Base-by-base conservation (phyloP, 2,888 invertebrate genomes). In the Drosophila testacea region DNA sequence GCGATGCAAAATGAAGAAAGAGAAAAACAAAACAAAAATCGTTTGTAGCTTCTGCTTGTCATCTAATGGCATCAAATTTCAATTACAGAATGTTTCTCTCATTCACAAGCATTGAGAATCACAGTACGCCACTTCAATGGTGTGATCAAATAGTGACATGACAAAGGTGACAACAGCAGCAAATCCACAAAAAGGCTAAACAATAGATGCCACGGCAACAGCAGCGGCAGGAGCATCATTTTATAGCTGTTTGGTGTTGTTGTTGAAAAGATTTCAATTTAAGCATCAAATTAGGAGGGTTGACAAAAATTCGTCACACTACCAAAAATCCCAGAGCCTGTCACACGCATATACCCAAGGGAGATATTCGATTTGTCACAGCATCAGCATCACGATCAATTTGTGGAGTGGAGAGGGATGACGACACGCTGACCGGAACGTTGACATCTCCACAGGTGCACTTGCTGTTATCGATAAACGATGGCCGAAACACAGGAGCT, bases 61-160 rank as follows among this genome's bases (percentile, higher is more conserved):
- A 89, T 83, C 81, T 86, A 87, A 86, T 80, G 81, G 86, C 77
- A 87, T 91, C 90, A 89, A 88, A 91, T 91, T 91, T 90, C 91
- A 91, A 91, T 91, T 91, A 90, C 87, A 90, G 88, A 90, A 84
- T 89, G 60, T 85, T 83, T 70, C 72, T 69, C 77, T 73, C 77
- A 81, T 81, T 69, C 67, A 75, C 50, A 54, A 28, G 66, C 73
- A 73, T 76, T 65, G 62, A 68, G n/a, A 68, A 71, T 60, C 64
- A 52, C 66, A 68, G 67, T 77, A 71, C 69, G 72, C 65, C 79
- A 69, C 79, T 66, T 68, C 70, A 61, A 63, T 83, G 78, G 54
- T 76, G 80, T 79, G 81, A 81, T 83, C 77, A 83, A 83, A 84
- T 82, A 79, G 77, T 81, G 85, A 79, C 84, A 84, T 73, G 83